Evolutionary conservation across 2,797 vertebrate genomes (phyloP), one percentile per base, ranked within the genome.

Genomic region (Melanotaenia boesemani): DNA sequence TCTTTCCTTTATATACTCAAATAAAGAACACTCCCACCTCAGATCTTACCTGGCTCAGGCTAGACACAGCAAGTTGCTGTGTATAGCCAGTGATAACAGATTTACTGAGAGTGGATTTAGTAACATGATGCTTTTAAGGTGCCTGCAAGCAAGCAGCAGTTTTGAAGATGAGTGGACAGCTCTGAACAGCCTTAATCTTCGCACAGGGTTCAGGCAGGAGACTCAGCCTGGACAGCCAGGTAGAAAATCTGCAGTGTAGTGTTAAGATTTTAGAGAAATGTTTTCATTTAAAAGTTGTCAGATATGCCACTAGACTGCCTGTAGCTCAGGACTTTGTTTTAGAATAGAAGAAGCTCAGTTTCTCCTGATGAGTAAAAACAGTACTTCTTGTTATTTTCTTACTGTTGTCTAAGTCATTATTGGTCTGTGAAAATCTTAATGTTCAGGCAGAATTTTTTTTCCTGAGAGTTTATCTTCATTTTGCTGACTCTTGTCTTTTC

Each of bases 91-190:
- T 46, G 66, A 67, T 79, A 67, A 48, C 57, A 22, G 63, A 6
- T 83, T 12, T 76, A 41, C 41, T 67, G 50, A 39, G 68, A 79
- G 77, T 39, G 61, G 48, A 59, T 70, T 32, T 4, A 15, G 32
- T 79, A 34, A 90, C 94, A 83, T 73, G 61, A 98, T 98, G 97
- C 87, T 92, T 52, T 79, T 97, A 86, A 95, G 92, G 78, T 95
- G 94, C 80, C 85, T 97, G 2, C 93, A 94, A 81, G 94, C 95
- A 80, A 94, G 89, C 70, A 93, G 89, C 87, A 95, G 92, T 92
- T 97, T 97, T 82, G 95, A 96, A 67, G 94, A 95, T 79, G 95
- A 96, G 52, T 90, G 94, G 90, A 72, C 85, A 4, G 83, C 73
- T 15, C 79, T 94, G 44, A 92, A 88, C 37, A 75, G 91, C 74